These are phyloP conservation scores for Drosophila pseudotakahashii DNA, from an alignment of 2,888 invertebrate species.

Conservation along the genomic window DNA sequence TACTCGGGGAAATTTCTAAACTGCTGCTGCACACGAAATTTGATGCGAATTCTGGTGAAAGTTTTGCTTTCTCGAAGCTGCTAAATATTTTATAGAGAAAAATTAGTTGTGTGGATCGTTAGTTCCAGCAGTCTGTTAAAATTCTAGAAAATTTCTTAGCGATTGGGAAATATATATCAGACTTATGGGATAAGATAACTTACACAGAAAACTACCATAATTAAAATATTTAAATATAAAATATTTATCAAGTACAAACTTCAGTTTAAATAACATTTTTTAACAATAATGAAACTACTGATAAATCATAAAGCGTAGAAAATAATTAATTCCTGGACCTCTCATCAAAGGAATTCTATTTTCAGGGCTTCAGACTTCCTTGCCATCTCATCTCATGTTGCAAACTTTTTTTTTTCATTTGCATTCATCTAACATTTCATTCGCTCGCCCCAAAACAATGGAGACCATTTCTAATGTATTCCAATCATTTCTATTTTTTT, in stretches of 20 bases:
- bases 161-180: no score
- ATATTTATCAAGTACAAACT: no score
- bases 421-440: slow-evolving; percentile 20
- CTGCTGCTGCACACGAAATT: slow-evolving; percentile 11
- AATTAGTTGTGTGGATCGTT: neutral
- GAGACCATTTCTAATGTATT: slow-evolving; percentile 65
- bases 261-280: neutral
- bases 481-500: slow-evolving; percentile 48
- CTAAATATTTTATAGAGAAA: slow-evolving; percentile 15
- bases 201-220: no score
- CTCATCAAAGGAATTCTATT: neutral
- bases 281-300: neutral
- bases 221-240: no score
- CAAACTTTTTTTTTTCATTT: slow-evolving; percentile 21
- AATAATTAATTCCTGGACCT: neutral
- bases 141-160: neutral
- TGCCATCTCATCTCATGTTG: slow-evolving; percentile 4
- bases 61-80: slow-evolving; percentile 4
- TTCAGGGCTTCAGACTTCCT: neutral
- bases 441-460: slow-evolving; percentile 20
- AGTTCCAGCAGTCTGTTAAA: neutral
- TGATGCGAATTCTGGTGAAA: slow-evolving; percentile 12
- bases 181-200: no score
- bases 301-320: neutral
- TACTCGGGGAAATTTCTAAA: slow-evolving; percentile 14